Evolutionary conservation across 2,888 invertebrate genomes (phyloP).

Genomic region (Taenaris catops): DNA sequence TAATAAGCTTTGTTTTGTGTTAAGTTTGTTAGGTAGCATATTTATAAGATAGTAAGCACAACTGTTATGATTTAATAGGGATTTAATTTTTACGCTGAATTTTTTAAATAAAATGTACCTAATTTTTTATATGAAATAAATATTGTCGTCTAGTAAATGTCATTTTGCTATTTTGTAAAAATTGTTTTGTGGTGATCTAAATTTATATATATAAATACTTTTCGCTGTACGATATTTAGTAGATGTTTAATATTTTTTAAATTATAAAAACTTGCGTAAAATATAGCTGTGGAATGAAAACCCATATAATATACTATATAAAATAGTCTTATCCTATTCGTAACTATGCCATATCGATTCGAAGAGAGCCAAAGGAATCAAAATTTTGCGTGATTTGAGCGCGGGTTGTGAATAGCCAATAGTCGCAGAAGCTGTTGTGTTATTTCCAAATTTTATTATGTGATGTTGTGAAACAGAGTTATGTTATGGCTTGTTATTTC

Average conservation of each 20-base stretch:
- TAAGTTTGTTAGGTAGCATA: background rate
- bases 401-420: conserved; percentile 60
- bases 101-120: no score
- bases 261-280: no score
- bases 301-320: conserved; percentile 12
- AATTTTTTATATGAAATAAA: no score
- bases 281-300: no score
- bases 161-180: no score
- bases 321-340: conserved; percentile 11
- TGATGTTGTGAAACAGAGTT: conserved; percentile 44
- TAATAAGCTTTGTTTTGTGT: conserved; percentile 10
- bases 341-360: conserved; percentile 28
- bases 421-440: conserved; percentile 48
- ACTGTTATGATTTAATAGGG: conserved; percentile 5
- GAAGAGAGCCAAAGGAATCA: conserved; percentile 58
- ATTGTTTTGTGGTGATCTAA: no score
- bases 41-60: conserved; percentile 3
- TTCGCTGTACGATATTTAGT: no score
- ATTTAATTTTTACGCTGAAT: no score
- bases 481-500: conserved; percentile 33
- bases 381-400: conserved; percentile 43
- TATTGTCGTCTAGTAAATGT: no score
- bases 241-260: no score
- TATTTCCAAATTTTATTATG: conserved; percentile 64
- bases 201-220: no score